Conservation (phyloP, 2,888 invertebrate species). For the Acronicta alni region DNA sequence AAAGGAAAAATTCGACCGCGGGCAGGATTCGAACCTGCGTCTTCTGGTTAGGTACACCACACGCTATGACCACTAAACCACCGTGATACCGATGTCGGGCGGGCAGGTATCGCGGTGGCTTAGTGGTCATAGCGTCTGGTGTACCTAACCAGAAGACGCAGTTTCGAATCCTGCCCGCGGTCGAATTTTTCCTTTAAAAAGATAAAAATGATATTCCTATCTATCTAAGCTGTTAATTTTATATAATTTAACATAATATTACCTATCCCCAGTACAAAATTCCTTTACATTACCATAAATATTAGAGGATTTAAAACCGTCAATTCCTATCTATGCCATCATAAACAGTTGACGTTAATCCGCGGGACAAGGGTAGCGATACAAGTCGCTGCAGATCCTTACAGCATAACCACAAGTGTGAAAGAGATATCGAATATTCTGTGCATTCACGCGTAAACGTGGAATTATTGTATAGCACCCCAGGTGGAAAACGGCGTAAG, state of each 20-base stretch:
- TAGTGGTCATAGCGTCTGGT: too few species aligned
- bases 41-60: too few species aligned
- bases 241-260: constrained; percentile 27
- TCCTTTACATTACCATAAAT: constrained; percentile 70
- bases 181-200: too few species aligned
- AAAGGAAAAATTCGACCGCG: too few species aligned
- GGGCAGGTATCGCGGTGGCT: too few species aligned
- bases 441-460: constrained; percentile 86
- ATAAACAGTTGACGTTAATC: constrained; percentile 86
- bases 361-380: constrained; percentile 76
- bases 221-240: not conserved
- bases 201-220: not conserved
- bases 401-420: constrained; percentile 72
- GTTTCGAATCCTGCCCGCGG: too few species aligned
- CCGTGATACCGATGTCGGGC: too few species aligned
- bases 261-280: constrained; percentile 50
- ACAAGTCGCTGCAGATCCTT: constrained; percentile 77
- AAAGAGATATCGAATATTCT: constrained; percentile 85
- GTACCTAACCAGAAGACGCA: too few species aligned
- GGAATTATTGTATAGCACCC: constrained; percentile 78
- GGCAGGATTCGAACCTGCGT: too few species aligned
- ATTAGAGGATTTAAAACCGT: constrained; percentile 76
- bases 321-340: constrained; percentile 83
- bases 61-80: too few species aligned
- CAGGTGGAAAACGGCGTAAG: constrained; percentile 77